Conservation (phyloP, 2,797 vertebrate species). For the Thalassophryne amazonica region DNA sequence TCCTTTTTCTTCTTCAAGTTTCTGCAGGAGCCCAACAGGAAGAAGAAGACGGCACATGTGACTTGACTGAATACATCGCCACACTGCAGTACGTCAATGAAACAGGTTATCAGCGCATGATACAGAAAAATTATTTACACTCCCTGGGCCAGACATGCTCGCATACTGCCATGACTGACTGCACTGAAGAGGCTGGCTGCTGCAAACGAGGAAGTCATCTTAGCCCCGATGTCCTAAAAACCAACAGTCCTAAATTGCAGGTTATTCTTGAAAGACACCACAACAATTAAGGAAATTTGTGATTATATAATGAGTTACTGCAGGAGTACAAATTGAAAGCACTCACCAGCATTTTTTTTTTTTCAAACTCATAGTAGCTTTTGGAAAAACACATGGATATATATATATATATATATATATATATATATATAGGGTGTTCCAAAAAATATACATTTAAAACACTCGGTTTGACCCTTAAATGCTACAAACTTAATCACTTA, state of each 20-base stretch:
- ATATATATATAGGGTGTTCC: too few species aligned
- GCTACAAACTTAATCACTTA: too few species aligned
- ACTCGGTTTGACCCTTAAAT: too few species aligned
- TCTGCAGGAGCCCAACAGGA: slow-evolving; percentile 84
- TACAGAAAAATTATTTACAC: slow-evolving; percentile 33
- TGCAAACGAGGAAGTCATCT: slow-evolving; percentile 52
- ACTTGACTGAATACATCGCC: not conserved
- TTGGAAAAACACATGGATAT: not conserved
- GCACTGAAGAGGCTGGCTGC: slow-evolving; percentile 49
- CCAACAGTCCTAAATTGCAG: slow-evolving; percentile 11
- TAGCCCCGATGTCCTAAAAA: slow-evolving; percentile 35
- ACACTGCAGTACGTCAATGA: slow-evolving; percentile 71
- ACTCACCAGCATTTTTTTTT: not conserved
- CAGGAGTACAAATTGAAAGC: not conserved
- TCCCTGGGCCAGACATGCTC: slow-evolving; percentile 52
- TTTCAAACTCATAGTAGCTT: too few species aligned
- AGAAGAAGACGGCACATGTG: slow-evolving; percentile 25
- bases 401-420: too few species aligned
- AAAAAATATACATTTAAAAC: too few species aligned
- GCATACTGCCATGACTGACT: slow-evolving; percentile 63
- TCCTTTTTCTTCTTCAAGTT: slow-evolving; percentile 97
- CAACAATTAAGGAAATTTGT: not conserved
- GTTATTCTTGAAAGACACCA: slow-evolving; percentile 18
- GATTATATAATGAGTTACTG: not conserved
- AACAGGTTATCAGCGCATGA: slow-evolving; percentile 45